Base-by-base conservation (phyloP, 2,113 vertebrate genomes). In the Nannospalax galili region DNA sequence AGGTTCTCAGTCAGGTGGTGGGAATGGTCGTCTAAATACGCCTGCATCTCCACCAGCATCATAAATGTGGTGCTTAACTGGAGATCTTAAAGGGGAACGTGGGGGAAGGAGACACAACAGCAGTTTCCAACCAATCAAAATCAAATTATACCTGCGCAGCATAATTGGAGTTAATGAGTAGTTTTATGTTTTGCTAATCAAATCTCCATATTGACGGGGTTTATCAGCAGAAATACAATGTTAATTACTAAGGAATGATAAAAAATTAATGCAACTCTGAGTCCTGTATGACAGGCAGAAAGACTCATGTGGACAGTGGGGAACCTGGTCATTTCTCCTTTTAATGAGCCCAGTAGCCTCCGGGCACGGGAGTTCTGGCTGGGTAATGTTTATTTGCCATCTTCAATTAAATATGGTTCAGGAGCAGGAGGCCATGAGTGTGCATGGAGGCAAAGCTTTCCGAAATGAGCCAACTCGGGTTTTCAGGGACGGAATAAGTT, bases 191-290 rank as follows among this genome's bases (percentile, higher is more conserved):
- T 98, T 98, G 95, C 97, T 98, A 98, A 98, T 97, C 95, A 28
- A 96, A 94, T 98, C 91, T 93, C 91, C 93, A 91, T 97, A 98
- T 97, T 98, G 97, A 98, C 93, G 95, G 96, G 62, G 90, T 14
- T 62, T 95, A 98, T 95, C 95, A 96, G 97, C 88, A 97, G 95
- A 98, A 98, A 98, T 98, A 97, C 91, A 98, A 90, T 96, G 97
- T 95, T 97, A 97, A 97, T 97, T 94, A 97, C 95, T 72, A 93
- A 97, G 84, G 93, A 97, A 97, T 89, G 75, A 92, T 97, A 95
- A 94, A 97, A 97, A 97, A 96, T 97, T 84, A 96, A 91, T 91
- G 73, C 80, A 28, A 37, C 84, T 94, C n/a, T 93, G 24, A 80
- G 19, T 28, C 93, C 92, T 64, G 19, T 79, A 35, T 64, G 28